These are phyloP conservation scores for Drosophila murphyi DNA, from an alignment of 1,140 invertebrate genomes.

Conservation along the genomic window DNA sequence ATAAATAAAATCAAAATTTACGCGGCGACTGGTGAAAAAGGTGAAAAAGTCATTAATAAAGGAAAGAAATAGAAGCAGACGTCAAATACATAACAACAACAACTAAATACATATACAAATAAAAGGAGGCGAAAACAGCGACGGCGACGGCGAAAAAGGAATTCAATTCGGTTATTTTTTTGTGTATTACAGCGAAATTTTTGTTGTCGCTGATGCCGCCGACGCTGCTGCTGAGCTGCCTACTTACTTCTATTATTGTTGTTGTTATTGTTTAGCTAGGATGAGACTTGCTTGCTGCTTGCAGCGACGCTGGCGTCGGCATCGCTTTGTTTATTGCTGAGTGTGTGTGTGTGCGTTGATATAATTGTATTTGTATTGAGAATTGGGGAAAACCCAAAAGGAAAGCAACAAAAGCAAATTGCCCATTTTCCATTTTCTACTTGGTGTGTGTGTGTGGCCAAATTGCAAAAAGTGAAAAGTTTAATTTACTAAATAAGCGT, in stretches of 20 bases:
- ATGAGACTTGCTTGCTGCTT: constrained; percentile 39
- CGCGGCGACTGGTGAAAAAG: constrained; percentile 53
- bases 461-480: constrained; percentile 79
- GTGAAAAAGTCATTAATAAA: constrained; percentile 76
- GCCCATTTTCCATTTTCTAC: constrained; percentile 52
- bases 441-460: constrained; percentile 37
- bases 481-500: constrained; percentile 79
- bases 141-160: constrained; percentile 58
- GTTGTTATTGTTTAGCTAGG: constrained; percentile 44
- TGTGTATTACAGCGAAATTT: constrained; percentile 62
- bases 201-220: constrained; percentile 32
- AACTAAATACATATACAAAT: constrained; percentile 44
- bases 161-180: constrained; percentile 52
- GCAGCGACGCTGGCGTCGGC: constrained; percentile 38
- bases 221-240: constrained; percentile 37
- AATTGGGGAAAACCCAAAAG: constrained; percentile 50
- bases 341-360: constrained; percentile 20
- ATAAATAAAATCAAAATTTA: constrained; percentile 29
- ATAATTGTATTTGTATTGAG: constrained; percentile 39
- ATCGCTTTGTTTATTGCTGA: constrained; percentile 43
- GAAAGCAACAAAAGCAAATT: constrained; percentile 47
- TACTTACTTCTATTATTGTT: constrained; percentile 32
- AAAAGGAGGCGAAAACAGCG: constrained; percentile 37
- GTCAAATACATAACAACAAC: constrained; percentile 52
- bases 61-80: constrained; percentile 57